phyloP scores from a whole-genome alignment of 1,140 invertebrate species.

The Drosophila miranda region DNA sequence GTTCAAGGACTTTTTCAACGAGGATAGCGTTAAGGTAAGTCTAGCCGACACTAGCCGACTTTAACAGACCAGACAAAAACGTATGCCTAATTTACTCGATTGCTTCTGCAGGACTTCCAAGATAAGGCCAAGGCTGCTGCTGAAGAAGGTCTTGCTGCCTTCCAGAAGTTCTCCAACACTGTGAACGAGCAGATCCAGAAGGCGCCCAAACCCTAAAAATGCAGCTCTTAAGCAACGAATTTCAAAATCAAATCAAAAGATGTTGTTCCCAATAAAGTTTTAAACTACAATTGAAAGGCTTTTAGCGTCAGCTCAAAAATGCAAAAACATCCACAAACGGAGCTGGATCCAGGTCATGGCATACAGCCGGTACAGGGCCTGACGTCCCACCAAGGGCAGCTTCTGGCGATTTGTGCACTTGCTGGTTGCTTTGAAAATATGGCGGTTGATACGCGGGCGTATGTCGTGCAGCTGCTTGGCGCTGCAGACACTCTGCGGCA shows the following conservation, averaged over 20 bases:
- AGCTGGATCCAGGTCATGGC: slow-evolving; percentile 19
- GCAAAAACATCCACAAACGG: slow-evolving; percentile 35
- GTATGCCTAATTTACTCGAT: too few relatives aligned
- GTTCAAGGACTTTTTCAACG: neutral
- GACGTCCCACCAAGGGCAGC: neutral
- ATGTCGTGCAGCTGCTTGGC: too few relatives aligned
- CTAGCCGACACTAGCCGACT: neutral
- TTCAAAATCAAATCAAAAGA: neutral
- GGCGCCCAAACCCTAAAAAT: too few relatives aligned
- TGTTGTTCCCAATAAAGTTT: slow-evolving; percentile 20
- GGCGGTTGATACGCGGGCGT: too few relatives aligned
- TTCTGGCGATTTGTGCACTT: neutral
- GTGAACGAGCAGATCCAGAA: too few relatives aligned
- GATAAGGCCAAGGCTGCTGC: too few relatives aligned
- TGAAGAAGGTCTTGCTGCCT: too few relatives aligned
- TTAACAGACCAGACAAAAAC: too few relatives aligned
- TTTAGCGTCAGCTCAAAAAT: neutral
- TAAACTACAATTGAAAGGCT: slow-evolving; percentile 3
- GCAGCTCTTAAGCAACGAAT: neutral
- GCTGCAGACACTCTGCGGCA: too few relatives aligned
- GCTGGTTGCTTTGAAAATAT: too few relatives aligned
- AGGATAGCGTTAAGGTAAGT: neutral
- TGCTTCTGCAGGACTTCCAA: too few relatives aligned
- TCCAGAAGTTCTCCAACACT: too few relatives aligned
- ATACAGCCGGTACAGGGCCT: slow-evolving; percentile 22